These are phyloP conservation scores for Scaptomyza tumidula DNA, from an alignment of 2,888 invertebrate genomes.

Conservation along the genomic window DNA sequence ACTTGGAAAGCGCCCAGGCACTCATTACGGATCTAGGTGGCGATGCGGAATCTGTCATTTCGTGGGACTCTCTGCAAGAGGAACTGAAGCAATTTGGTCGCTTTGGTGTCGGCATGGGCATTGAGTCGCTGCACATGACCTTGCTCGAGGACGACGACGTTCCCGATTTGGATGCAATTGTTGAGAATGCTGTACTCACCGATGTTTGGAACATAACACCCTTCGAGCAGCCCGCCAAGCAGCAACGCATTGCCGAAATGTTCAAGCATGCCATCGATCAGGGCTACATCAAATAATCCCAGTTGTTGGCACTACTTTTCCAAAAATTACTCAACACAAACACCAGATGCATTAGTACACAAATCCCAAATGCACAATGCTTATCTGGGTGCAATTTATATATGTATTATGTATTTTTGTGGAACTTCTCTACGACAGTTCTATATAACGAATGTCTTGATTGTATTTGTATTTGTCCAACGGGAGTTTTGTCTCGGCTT, in stretches of 20 bases:
- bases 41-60: slow-evolving; percentile 86
- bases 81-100: slow-evolving; percentile 85
- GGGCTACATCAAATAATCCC: slow-evolving; percentile 85
- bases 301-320: background rate
- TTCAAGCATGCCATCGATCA: slow-evolving; percentile 88
- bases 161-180: slow-evolving; percentile 85
- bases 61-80: slow-evolving; percentile 74
- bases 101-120: slow-evolving; percentile 86
- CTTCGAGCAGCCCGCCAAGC: slow-evolving; percentile 87
- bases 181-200: slow-evolving; percentile 84
- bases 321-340: background rate
- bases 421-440: background rate
- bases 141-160: slow-evolving; percentile 86
- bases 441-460: background rate
- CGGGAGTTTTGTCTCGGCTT: background rate
- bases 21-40: slow-evolving; percentile 87
- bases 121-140: slow-evolving; percentile 86
- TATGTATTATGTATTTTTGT: background rate
- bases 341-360: slow-evolving; percentile 2
- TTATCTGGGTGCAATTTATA: background rate
- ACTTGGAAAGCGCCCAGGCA: slow-evolving; percentile 86
- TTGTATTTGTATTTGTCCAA: slow-evolving; percentile 11
- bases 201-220: slow-evolving; percentile 88
- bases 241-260: slow-evolving; percentile 87
- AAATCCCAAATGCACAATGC: slow-evolving; percentile 3